A percentile compares a stretch with the other conserved stretches of the same genome.
phyloP scores from a whole-genome alignment of 2,113 vertebrate genomes.

The Platycercus adscitus region DNA sequence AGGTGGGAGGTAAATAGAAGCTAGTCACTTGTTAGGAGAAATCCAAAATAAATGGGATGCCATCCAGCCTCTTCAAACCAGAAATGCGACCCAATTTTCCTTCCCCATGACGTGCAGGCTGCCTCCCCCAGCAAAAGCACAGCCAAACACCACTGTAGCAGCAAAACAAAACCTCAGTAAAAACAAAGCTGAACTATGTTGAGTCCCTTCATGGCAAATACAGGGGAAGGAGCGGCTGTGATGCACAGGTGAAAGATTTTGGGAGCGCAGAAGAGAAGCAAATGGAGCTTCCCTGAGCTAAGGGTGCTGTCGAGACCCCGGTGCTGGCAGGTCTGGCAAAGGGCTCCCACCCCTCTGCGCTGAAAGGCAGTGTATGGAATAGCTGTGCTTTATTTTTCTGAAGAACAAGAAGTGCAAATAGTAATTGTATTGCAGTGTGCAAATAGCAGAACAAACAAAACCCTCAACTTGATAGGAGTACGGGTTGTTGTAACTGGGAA shows the following conservation, averaged over 20 bases:
- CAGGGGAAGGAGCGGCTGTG: neutral
- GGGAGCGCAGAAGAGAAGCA: neutral
- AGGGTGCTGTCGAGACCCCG: neutral
- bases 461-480: constrained; percentile 51
- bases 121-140: neutral
- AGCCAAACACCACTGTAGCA: accelerated
- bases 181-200: accelerated
- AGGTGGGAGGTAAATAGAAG: neutral
- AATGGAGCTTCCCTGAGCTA: neutral
- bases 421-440: constrained; percentile 28
- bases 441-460: constrained; percentile 62
- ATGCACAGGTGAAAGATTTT: neutral
- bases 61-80: neutral
- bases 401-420: constrained; percentile 15
- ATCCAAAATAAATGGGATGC: neutral
- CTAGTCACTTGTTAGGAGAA: neutral
- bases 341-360: neutral
- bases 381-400: neutral
- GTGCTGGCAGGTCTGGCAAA: neutral
- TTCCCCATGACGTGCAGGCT: neutral
- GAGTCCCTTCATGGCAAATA: neutral
- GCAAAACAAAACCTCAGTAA: neutral
- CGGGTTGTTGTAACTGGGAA: constrained; percentile 43
- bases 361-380: accelerated
- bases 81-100: neutral